Conservation (phyloP, 1,140 invertebrate genomes). For the Melipona quadrifasciata region DNA sequence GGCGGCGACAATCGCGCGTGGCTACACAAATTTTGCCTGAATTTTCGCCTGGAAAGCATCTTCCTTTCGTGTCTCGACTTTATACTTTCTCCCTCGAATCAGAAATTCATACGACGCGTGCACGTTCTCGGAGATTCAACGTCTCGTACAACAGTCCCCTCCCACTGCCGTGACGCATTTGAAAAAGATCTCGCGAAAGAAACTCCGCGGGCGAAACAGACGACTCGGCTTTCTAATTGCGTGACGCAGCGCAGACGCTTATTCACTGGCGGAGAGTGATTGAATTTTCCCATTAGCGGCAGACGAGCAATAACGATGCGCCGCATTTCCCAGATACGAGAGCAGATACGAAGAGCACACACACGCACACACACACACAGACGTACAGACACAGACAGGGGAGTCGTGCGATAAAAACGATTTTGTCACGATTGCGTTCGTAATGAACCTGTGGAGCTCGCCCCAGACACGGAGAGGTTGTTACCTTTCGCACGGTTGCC, state of each 20-base stretch:
- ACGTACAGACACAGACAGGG: too few species aligned
- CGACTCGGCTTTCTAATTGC: slow-evolving; percentile 25
- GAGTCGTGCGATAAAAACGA: slow-evolving; percentile 3
- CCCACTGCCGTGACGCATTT: too few species aligned
- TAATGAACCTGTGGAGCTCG: slow-evolving; percentile 7
- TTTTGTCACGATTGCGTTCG: background rate
- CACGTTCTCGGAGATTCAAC: background rate
- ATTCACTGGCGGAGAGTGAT: slow-evolving; percentile 20
- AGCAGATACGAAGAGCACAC: too few species aligned
- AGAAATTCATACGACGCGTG: background rate
- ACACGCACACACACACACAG: too few species aligned
- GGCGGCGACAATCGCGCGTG: background rate
- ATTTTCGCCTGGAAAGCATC: background rate
- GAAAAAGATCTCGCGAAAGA: background rate
- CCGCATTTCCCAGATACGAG: slow-evolving; percentile 19
- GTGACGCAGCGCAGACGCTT: background rate
- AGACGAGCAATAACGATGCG: slow-evolving; percentile 8
- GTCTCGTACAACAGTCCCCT: background rate
- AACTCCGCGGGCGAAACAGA: background rate
- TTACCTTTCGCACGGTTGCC: background rate
- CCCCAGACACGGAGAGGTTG: background rate
- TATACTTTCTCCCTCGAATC: too few species aligned
- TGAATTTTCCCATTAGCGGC: slow-evolving; percentile 25
- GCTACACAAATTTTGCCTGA: background rate
- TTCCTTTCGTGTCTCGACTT: background rate